Percentiles rank a stretch among this genome's conserved stretches.
These are phyloP conservation scores for Drosophila miranda DNA, from an alignment of 1,140 invertebrate genomes.

Conservation along the genomic window DNA sequence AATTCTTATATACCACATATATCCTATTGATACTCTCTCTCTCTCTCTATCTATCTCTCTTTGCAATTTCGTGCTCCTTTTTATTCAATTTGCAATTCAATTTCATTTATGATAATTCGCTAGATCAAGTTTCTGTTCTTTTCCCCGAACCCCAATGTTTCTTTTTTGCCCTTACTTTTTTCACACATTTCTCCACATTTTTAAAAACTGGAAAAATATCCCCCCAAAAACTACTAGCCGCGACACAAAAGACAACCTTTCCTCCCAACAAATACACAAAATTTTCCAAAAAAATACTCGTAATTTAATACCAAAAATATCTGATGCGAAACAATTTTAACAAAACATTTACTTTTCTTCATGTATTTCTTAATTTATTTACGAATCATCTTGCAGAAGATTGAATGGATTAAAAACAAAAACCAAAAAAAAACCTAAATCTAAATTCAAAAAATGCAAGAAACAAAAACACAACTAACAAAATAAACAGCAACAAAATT, in stretches of 20 bases:
- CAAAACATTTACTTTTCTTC: constrained; percentile 77
- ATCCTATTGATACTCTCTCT: constrained; percentile 62
- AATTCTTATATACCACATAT: constrained; percentile 57
- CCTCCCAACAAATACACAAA: constrained; percentile 36
- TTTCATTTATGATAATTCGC: constrained; percentile 43
- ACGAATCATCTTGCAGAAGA: constrained; percentile 82
- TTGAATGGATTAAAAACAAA: constrained; percentile 81
- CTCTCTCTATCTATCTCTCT: constrained; percentile 60
- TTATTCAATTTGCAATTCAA: constrained; percentile 62
- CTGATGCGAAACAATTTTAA: constrained; percentile 64
- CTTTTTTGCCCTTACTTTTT: constrained; percentile 20
- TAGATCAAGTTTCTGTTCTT: constrained; percentile 35
- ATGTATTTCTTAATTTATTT: constrained; percentile 77
- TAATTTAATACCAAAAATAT: neutral
- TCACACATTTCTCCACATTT: constrained; percentile 41
- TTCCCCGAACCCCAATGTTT: constrained; percentile 3
- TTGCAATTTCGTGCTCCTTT: constrained; percentile 68
- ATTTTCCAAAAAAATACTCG: constrained; percentile 48
- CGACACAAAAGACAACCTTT: constrained; percentile 42
- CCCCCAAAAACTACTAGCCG: constrained; percentile 9
- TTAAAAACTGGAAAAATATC: constrained; percentile 20
- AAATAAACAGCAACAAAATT: constrained; percentile 59
- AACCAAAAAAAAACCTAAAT: constrained; percentile 50
- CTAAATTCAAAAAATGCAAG: constrained; percentile 27
- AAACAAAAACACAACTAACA: constrained; percentile 54